phyloP scores from a whole-genome alignment of 2,888 invertebrate species.

The Myopa tessellatipennis region DNA sequence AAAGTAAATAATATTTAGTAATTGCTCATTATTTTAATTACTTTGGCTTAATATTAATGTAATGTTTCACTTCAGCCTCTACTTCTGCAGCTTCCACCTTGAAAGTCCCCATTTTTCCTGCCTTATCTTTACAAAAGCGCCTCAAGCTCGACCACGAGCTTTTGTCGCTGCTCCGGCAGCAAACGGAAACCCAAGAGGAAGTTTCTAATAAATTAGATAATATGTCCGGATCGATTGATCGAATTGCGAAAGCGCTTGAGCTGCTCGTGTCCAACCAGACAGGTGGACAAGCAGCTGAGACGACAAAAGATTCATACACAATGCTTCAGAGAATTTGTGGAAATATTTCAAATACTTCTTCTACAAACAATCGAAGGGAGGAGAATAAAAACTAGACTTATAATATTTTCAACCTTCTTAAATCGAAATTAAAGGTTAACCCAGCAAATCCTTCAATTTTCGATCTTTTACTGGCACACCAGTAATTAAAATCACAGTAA shows the following conservation, averaged over 20 bases:
- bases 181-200: neutral
- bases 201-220: no score
- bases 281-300: no score
- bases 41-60: neutral
- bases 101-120: neutral
- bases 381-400: no score
- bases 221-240: no score
- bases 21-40: no score
- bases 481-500: no score
- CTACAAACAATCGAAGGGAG: constrained; percentile 35
- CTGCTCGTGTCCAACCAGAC: no score
- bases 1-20: neutral
- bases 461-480: no score
- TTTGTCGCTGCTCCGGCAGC: neutral
- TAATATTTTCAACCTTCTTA: no score
- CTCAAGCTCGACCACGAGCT: neutral
- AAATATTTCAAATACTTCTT: constrained; percentile 36
- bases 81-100: neutral
- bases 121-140: neutral
- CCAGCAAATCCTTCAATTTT: no score
- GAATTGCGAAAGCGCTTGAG: no score
- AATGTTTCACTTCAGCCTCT: neutral
- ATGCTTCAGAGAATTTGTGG: neutral
- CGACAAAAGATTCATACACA: neutral
- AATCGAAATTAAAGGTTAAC: no score